These are phyloP conservation scores for Apodemia mormo DNA, from an alignment of 2,888 invertebrate species.

Conservation along the genomic window DNA sequence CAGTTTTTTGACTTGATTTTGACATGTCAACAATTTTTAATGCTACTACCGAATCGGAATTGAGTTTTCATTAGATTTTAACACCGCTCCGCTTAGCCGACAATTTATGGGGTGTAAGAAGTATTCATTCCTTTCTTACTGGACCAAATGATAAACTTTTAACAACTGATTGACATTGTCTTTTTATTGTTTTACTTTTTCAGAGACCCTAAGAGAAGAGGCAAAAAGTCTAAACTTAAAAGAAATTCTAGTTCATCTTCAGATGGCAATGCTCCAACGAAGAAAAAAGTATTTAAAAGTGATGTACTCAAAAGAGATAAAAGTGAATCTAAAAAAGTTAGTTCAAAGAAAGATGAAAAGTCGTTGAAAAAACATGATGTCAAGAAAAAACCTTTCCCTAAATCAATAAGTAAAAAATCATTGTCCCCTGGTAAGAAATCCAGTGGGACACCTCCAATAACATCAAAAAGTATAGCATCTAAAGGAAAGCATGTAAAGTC, in stretches of 20 bases:
- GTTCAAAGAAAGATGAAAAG: conserved; percentile 69
- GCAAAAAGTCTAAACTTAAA: conserved; percentile 77
- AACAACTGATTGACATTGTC: conserved; percentile 57
- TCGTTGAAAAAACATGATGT: conserved; percentile 64
- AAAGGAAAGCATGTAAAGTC: conserved; percentile 76
- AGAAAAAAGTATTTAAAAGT: conserved; percentile 78
- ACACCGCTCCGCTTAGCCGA: too few relatives aligned
- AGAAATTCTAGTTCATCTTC: conserved; percentile 85
- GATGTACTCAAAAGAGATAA: conserved; percentile 67
- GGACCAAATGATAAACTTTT: too few relatives aligned
- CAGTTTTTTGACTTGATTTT: too few relatives aligned
- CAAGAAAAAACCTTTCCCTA: conserved; percentile 63
- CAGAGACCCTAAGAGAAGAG: conserved; percentile 76
- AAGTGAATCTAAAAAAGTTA: conserved; percentile 68
- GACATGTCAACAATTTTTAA: too few relatives aligned
- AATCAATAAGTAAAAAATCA: conserved; percentile 72
- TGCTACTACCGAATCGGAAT: too few relatives aligned
- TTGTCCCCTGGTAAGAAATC: conserved; percentile 77
- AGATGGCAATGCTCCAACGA: conserved; percentile 80
- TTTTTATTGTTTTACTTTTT: conserved; percentile 73
- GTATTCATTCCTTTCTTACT: too few relatives aligned
- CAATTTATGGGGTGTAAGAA: too few relatives aligned
- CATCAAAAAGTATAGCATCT: conserved; percentile 64
- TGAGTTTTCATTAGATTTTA: too few relatives aligned
- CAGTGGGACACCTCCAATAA: conserved; percentile 76